Evolutionary conservation across 2,113 vertebrate genomes (phyloP).

Genomic region (Paedocypris sp.): DNA sequence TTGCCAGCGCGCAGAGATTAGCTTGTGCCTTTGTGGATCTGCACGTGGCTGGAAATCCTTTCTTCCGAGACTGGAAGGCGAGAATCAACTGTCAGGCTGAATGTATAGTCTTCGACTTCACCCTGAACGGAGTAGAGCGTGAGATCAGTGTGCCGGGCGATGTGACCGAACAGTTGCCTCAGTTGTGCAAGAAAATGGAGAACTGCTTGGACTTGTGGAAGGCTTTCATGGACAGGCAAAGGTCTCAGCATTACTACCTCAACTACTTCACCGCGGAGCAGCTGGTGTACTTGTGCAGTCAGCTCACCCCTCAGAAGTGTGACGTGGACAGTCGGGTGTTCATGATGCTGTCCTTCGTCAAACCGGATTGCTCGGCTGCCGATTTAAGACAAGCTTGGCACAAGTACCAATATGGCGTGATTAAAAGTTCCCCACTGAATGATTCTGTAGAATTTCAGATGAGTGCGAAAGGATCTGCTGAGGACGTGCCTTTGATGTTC

Average conservation of each 20-base stretch:
- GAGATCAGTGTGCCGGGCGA: slow-evolving; percentile 55
- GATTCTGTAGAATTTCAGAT: slow-evolving; percentile 54
- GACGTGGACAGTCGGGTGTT: slow-evolving; percentile 58
- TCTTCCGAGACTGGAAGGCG: slow-evolving; percentile 77
- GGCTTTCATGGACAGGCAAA: slow-evolving; percentile 64
- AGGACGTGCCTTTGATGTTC: neutral
- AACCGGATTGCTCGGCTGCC: slow-evolving; percentile 49
- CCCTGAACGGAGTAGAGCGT: slow-evolving; percentile 37
- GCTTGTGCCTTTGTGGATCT: slow-evolving; percentile 75
- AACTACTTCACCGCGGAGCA: slow-evolving; percentile 90
- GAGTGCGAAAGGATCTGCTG: slow-evolving; percentile 3
- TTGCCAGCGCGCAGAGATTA: slow-evolving; percentile 75
- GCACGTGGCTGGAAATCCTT: slow-evolving; percentile 75
- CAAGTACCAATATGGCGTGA: slow-evolving; percentile 52
- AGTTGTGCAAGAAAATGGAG: slow-evolving; percentile 79
- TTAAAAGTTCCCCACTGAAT: slow-evolving; percentile 47
- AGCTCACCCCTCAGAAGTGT: slow-evolving; percentile 53
- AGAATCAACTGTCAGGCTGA: slow-evolving; percentile 55
- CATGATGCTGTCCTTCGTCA: slow-evolving; percentile 84
- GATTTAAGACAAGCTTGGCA: slow-evolving; percentile 52
- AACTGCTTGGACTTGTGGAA: slow-evolving; percentile 70
- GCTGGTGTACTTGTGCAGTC: slow-evolving; percentile 72
- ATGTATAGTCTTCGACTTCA: slow-evolving; percentile 68
- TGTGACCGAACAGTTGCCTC: slow-evolving; percentile 57
- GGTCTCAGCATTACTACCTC: slow-evolving; percentile 69